A percentile compares a stretch with the other conserved stretches of the same genome.
Evolutionary conservation across 2,113 vertebrate species (phyloP).

Genomic region (Ctenodactylus gundi): DNA sequence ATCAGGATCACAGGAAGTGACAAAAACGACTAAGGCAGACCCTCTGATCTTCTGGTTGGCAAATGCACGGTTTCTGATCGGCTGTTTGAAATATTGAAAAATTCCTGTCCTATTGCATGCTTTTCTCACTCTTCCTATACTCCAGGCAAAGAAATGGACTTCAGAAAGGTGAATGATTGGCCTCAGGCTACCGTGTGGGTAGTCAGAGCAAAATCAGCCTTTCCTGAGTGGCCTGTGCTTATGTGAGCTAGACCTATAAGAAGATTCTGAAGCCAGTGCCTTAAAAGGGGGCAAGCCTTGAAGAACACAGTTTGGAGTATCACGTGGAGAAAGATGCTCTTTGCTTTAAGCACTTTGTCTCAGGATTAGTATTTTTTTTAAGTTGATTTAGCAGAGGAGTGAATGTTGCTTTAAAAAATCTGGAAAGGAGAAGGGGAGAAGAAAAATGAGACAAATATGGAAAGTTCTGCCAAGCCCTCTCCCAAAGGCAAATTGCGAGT

Average conservation of each 20-base stretch:
- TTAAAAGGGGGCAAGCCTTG: accelerated
- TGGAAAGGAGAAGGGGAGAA: background rate
- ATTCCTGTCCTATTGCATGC: accelerated
- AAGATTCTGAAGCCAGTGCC: background rate
- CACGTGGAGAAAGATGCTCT: background rate
- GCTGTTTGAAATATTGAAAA: background rate
- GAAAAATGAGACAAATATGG: background rate
- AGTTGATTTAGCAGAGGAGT: background rate
- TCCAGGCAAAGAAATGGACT: background rate
- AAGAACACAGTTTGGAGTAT: no score
- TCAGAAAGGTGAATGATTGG: background rate
- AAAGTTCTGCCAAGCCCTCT: background rate
- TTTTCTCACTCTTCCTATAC: background rate
- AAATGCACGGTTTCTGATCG: background rate
- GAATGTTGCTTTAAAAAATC: background rate
- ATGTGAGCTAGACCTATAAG: accelerated
- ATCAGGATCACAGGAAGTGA: background rate
- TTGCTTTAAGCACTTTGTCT: background rate
- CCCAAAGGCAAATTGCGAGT: background rate
- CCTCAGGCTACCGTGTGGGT: accelerated
- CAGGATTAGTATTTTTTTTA: background rate
- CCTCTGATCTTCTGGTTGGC: background rate
- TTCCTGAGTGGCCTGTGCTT: background rate
- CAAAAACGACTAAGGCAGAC: accelerated
- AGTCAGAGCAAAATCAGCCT: background rate